phyloP scores from a whole-genome alignment of 2,113 vertebrate genomes.

The Pelecanus crispus region DNA sequence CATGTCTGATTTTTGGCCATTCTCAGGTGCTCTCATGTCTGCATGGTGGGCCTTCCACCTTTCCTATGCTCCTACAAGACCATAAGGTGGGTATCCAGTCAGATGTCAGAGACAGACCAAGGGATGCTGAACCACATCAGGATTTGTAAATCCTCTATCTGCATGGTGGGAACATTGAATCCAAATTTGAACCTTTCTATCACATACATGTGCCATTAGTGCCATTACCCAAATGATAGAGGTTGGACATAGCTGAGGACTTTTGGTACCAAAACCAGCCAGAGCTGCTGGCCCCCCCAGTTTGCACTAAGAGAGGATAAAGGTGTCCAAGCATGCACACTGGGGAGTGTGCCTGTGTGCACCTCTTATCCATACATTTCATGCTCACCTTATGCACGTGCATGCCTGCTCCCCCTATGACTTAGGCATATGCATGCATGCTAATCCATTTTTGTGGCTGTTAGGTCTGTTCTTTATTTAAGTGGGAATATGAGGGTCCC shows the following conservation, averaged over 20 bases:
- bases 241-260: background rate
- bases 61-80: background rate
- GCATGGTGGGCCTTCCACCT: background rate
- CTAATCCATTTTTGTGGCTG: rapidly evolving
- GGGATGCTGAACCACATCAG: background rate
- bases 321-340: background rate
- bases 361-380: background rate
- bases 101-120: background rate
- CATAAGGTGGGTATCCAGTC: background rate
- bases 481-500: background rate
- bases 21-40: background rate
- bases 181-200: background rate
- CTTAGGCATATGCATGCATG: rapidly evolving
- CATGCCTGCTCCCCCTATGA: background rate
- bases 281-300: background rate
- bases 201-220: background rate
- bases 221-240: background rate
- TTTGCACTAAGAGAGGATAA: background rate
- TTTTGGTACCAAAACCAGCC: background rate
- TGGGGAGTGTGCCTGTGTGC: no score
- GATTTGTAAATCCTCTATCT: background rate
- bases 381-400: rapidly evolving
- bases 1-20: background rate
- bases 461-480: background rate
- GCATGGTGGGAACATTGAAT: background rate